phyloP scores from a whole-genome alignment of 2,888 invertebrate species.

The Argyra leucocephala region DNA sequence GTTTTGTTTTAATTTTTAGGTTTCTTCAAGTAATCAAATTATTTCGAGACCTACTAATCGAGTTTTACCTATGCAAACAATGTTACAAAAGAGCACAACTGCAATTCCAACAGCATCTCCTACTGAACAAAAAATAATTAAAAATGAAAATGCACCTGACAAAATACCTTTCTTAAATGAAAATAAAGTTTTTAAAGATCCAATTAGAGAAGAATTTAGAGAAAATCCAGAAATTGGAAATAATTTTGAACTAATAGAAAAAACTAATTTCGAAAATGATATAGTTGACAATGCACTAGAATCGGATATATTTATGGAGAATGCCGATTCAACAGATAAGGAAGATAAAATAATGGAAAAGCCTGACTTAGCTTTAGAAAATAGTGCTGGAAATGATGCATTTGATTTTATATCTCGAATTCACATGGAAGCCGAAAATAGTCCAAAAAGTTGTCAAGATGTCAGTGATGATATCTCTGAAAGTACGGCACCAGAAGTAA shows the following conservation, averaged over 20 bases:
- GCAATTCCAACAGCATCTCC: background rate
- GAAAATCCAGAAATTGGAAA: background rate
- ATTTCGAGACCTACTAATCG: conserved; percentile 63
- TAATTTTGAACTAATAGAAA: conserved; percentile 14
- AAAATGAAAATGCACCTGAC: conserved; percentile 22
- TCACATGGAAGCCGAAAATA: conserved; percentile 17
- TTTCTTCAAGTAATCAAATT: conserved; percentile 25
- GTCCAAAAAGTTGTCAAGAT: conserved; percentile 24
- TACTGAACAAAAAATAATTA: conserved; percentile 21
- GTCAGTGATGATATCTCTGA: conserved; percentile 18
- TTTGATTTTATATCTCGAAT: conserved; percentile 13
- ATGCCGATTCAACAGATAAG: background rate
- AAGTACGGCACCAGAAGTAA: conserved; percentile 29
- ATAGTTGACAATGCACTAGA: background rate
- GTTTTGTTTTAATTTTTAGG: conserved; percentile 14
- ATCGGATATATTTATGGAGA: background rate
- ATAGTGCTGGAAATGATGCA: background rate
- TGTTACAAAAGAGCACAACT: conserved; percentile 42
- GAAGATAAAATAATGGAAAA: background rate
- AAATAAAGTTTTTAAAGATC: conserved; percentile 22
- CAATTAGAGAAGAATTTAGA: background rate
- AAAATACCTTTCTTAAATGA: conserved; percentile 7
- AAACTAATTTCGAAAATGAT: conserved; percentile 2
- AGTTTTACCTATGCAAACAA: conserved; percentile 67
- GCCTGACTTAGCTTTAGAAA: background rate